Percentiles rank a stretch among this genome's conserved stretches.
phyloP scores from a whole-genome alignment of 2,888 invertebrate species.

The Bruchidius siliquastri region DNA sequence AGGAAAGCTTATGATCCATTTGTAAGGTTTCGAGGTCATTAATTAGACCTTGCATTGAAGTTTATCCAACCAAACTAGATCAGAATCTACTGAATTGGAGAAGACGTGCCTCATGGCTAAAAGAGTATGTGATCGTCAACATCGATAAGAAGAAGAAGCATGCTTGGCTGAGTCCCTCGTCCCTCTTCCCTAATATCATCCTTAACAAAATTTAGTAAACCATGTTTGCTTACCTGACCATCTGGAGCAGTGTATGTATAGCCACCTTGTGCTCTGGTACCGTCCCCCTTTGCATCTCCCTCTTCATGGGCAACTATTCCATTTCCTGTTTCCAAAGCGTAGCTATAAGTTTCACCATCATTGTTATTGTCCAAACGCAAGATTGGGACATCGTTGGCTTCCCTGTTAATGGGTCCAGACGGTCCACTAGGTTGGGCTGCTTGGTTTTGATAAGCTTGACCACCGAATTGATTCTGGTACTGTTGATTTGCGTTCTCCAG shows the following conservation, averaged over 20 bases:
- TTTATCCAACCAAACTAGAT: no score
- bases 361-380: constrained; percentile 35
- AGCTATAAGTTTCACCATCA: constrained; percentile 37
- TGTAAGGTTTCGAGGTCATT: no score
- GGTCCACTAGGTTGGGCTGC: neutral
- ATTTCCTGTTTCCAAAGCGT: constrained; percentile 55
- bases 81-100: no score
- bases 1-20: no score
- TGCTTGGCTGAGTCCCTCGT: no score
- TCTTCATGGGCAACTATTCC: constrained; percentile 47
- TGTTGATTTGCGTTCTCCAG: neutral
- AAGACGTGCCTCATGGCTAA: no score
- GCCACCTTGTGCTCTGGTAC: constrained; percentile 33
- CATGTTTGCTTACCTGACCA: constrained; percentile 29
- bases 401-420: constrained; percentile 16
- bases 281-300: constrained; percentile 24
- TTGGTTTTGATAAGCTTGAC: neutral
- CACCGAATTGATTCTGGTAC: neutral
- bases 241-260: constrained; percentile 38
- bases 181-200: no score
- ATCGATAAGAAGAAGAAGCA: no score
- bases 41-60: no score
- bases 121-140: no score
- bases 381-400: constrained; percentile 29
- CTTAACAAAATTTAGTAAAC: no score